phyloP scores from a whole-genome alignment of 2,797 vertebrate species.

The Ctenochaetus hawaiiensis region DNA sequence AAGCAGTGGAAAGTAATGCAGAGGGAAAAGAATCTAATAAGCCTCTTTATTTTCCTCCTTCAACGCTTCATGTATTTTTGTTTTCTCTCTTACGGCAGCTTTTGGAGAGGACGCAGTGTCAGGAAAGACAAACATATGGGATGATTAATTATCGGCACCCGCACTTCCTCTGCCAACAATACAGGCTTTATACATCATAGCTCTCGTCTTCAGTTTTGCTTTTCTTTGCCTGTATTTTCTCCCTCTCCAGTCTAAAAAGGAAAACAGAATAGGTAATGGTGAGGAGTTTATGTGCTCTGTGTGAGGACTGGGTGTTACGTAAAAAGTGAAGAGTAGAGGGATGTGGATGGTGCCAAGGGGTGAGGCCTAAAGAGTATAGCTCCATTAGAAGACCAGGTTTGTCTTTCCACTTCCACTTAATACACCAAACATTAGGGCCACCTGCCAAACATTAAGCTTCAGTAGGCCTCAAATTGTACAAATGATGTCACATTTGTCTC shows the following conservation, averaged over 20 bases:
- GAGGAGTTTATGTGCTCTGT: constrained; percentile 71
- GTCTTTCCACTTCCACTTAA: constrained; percentile 64
- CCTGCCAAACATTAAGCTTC: constrained; percentile 38
- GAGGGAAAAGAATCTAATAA: constrained; percentile 77
- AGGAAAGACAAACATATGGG: constrained; percentile 82
- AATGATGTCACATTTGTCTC: constrained; percentile 7
- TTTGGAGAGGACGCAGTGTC: constrained; percentile 80
- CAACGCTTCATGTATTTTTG: constrained; percentile 75
- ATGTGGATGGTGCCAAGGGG: constrained; percentile 70
- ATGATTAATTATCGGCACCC: constrained; percentile 83
- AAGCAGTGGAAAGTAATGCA: constrained; percentile 70
- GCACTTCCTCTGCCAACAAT: constrained; percentile 77
- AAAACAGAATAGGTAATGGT: constrained; percentile 80
- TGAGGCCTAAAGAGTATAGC: constrained; percentile 57
- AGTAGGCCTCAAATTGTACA: constrained; percentile 15
- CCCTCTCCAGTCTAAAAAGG: constrained; percentile 56
- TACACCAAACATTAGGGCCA: constrained; percentile 51
- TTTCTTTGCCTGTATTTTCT: constrained; percentile 74
- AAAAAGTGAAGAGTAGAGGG: constrained; percentile 76
- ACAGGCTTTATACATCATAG: constrained; percentile 70
- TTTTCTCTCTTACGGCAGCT: constrained; percentile 81
- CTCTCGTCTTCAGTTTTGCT: constrained; percentile 67
- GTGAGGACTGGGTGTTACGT: constrained; percentile 65
- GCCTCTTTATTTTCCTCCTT: constrained; percentile 73
- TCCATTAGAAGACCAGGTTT: constrained; percentile 31